Conservation (phyloP, 2,113 vertebrate genomes). For the Menura novaehollandiae region DNA sequence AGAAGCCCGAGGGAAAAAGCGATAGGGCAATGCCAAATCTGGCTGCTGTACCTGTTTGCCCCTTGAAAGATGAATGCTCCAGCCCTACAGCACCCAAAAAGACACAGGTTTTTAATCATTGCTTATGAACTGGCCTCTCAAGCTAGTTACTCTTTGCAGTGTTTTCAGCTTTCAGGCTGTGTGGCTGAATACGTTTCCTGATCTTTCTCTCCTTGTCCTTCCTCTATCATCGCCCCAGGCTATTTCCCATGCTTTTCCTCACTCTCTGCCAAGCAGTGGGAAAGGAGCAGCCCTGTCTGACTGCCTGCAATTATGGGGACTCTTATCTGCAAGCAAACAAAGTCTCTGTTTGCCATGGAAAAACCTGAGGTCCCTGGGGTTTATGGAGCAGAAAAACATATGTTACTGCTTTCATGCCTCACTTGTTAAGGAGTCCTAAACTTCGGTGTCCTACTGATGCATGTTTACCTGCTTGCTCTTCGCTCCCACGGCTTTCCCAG, state of each 20-base stretch:
- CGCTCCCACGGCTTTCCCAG: not conserved
- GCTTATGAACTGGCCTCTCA: not conserved
- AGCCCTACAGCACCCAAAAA: not conserved
- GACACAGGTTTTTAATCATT: not conserved
- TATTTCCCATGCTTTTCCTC: not conserved
- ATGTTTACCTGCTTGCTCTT: not conserved
- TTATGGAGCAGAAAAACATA: not conserved
- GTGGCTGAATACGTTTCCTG: not conserved
- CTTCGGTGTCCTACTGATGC: not conserved
- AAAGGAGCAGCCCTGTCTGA: not conserved
- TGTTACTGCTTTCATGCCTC: not conserved
- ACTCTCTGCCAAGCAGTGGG: not conserved
- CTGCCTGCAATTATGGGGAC: fast-evolving
- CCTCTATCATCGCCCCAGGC: not conserved
- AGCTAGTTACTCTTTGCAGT: not conserved
- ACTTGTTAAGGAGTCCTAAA: not conserved
- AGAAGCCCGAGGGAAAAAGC: not conserved
- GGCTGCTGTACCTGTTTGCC: not conserved
- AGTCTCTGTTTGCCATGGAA: not conserved
- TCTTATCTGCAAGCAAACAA: not conserved
- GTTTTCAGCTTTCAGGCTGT: not conserved
- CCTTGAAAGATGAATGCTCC: not conserved
- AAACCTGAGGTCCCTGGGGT: not conserved
- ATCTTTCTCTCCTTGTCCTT: not conserved
- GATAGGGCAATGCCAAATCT: not conserved